Evolutionary conservation across 2,888 invertebrate species (phyloP).

Genomic region (Spodoptera exigua): DNA sequence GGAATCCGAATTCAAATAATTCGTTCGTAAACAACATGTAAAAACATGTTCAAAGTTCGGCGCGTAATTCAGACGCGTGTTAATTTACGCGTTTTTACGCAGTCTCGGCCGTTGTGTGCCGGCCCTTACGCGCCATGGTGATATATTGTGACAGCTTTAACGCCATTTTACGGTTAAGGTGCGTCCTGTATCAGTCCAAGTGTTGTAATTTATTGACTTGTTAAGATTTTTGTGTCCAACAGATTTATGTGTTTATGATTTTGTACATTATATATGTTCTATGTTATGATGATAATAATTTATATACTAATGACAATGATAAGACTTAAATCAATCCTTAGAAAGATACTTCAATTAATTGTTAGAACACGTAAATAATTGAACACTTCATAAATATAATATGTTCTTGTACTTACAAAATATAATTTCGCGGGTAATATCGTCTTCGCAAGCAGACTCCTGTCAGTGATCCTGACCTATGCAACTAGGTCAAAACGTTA

Average conservation of each 20-base stretch:
- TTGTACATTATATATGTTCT: constrained; percentile 4
- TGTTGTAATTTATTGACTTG: constrained; percentile 56
- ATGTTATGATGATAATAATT: constrained; percentile 8
- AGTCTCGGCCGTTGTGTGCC: constrained; percentile 41
- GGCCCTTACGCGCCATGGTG: constrained; percentile 54
- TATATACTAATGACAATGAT: no score
- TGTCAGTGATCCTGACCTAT: no score
- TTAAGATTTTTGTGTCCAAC: constrained; percentile 48
- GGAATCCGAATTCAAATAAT: constrained; percentile 45
- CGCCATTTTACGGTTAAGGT: constrained; percentile 58
- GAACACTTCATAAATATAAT: no score
- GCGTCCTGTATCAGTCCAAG: constrained; percentile 55
- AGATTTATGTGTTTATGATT: constrained; percentile 43
- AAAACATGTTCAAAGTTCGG: constrained; percentile 37
- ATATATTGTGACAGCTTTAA: constrained; percentile 57
- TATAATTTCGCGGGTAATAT: no score
- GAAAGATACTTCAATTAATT: no score
- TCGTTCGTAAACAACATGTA: constrained; percentile 45
- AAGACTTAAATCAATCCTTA: no score
- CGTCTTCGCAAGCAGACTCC: no score
- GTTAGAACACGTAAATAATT: no score
- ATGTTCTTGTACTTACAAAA: no score
- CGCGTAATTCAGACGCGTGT: constrained; percentile 48
- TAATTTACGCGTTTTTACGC: constrained; percentile 60
- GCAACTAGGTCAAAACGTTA: no score